Evolutionary conservation across 1,140 invertebrate genomes (phyloP), one percentile per base, ranked within the genome.

Genomic region (Drosophila eugracilis): DNA sequence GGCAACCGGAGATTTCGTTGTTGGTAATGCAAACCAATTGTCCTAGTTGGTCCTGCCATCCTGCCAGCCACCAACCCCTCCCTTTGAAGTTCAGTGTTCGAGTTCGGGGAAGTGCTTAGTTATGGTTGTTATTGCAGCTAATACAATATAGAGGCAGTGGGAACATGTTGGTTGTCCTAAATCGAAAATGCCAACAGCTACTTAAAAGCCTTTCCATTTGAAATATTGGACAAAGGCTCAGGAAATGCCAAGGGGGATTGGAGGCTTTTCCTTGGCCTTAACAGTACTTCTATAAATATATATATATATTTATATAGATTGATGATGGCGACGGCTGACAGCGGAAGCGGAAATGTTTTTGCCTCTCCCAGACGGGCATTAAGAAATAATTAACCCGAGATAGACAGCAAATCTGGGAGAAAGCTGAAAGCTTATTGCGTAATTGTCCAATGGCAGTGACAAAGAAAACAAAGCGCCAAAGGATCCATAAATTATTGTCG

Each of bases 271-370:
- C 24, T 15, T 7, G n/a, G 26, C 59, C 30, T 12, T 41, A 42
- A 10, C 26, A 15, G 21, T 34, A 32, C 44, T 39, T 47, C 28
- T 21, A n/a, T n/a, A n/a, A n/a, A n/a, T n/a, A n/a, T n/a, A n/a
- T n/a, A n/a, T n/a, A n/a, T n/a, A n/a, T n/a, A 47, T 39, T 80
- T 54, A 86, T 75, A 65, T 79, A 81, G 81, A 86, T 86, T 86
- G 69, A 86, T 86, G 81, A 81, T 78, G 77, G 55, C 76, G 59
- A 22, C 42, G 50, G 49, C 63, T 81, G 78, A 67, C 54, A 65
- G 49, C 73, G 81, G 77, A 85, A 78, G 24, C 81, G 81, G 81
- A 85, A 86, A 60, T 76, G 81, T 62, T 65, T 72, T 32, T 45
- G 48, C 73, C 72, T 41, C 48, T 5, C 15, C 17, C 55, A 65